Base-by-base conservation (phyloP, 1,140 invertebrate species). In the Ostrea edulis region DNA sequence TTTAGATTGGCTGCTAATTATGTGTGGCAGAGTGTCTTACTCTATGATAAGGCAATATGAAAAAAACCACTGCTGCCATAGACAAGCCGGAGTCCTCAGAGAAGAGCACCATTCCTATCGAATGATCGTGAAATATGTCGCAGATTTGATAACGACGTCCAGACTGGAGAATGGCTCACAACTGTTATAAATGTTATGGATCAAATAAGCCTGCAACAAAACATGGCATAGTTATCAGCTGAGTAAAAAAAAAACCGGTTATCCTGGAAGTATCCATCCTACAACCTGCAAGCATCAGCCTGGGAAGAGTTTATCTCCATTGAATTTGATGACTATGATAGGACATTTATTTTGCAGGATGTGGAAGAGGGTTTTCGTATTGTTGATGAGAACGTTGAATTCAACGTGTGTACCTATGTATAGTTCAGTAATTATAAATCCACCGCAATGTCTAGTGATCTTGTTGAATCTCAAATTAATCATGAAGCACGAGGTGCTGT, bases 381-480 rank as follows among this genome's bases (percentile, higher is more conserved):
- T 53, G 82, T 52, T 17, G 55, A 29, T 20, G 58, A 35, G 4
- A 51, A 35, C 29, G 44, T 85, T 58, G 81, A n/a, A n/a, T n/a
- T n/a, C n/a, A n/a, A 53, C 29, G 20, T 52, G 5, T 14, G 52
- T 54, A 83, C 82, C 51, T 77, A 29, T 25, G 53, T 82, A 17
- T 20, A 52, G 12, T 88, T 82, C 81, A 54, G 85, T 44, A 88
- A 88, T 81, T 88, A 88, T 65, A 85, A 54, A 85, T 88, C 87
- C 20, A 53, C 87, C 53, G n/a, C 58, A 11, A 82, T 52, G 12
- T 82, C 25, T 53, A 84, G 83, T n/a, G n/a, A n/a, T n/a, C n/a
- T n/a, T n/a, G n/a, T n/a, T n/a, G n/a, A n/a, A n/a, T n/a, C n/a
- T n/a, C n/a, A n/a, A n/a, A n/a, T n/a, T n/a, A n/a, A n/a, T n/a